These are phyloP conservation scores for Polyploca ridens DNA, from an alignment of 2,888 invertebrate species.

Conservation along the genomic window DNA sequence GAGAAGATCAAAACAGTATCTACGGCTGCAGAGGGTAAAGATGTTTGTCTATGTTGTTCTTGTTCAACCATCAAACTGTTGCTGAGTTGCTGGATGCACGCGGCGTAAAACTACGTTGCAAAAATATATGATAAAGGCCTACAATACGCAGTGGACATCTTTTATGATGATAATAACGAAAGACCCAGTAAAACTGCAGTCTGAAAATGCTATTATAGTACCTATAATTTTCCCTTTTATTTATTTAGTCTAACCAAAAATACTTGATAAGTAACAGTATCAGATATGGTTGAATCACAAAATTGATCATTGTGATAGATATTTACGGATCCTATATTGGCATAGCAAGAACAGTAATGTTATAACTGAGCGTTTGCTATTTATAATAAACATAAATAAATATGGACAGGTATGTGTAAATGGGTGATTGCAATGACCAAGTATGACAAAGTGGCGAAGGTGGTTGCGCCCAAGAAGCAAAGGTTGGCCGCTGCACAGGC, in stretches of 20 bases:
- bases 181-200: neutral
- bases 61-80: neutral
- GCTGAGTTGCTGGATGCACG: too few species aligned
- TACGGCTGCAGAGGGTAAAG: slow-evolving; percentile 93
- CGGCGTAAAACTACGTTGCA: too few species aligned
- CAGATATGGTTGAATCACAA: too few species aligned
- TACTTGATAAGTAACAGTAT: too few species aligned
- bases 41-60: neutral
- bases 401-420: slow-evolving; percentile 88
- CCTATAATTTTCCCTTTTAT: too few species aligned
- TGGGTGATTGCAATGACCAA: slow-evolving; percentile 98
- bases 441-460: slow-evolving; percentile 96
- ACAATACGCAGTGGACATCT: neutral
- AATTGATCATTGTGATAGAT: too few species aligned
- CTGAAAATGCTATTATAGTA: too few species aligned
- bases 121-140: too few species aligned
- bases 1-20: slow-evolving; percentile 95
- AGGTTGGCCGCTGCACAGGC: slow-evolving; percentile 95
- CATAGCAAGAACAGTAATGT: neutral
- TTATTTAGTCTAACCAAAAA: too few species aligned
- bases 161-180: neutral
- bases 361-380: neutral
- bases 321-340: too few species aligned
- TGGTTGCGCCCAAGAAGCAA: slow-evolving; percentile 96
- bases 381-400: neutral